Percentiles rank a stretch among this genome's conserved stretches.
These are phyloP conservation scores for Butastur rufipennis DNA, from an alignment of 2,113 vertebrate species.

Conservation along the genomic window DNA sequence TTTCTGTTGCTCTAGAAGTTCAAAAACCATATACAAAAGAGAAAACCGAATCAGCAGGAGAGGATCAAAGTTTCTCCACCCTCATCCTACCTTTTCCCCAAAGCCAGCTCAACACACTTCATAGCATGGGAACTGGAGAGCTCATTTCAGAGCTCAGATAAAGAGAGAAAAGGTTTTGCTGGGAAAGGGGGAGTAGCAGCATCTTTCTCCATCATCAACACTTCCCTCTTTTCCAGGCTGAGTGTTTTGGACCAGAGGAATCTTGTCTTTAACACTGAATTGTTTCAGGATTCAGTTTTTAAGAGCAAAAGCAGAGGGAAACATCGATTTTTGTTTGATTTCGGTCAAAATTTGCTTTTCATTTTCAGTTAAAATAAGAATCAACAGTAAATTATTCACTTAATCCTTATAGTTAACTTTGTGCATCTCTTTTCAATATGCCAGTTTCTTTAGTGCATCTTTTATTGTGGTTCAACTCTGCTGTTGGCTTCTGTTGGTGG, in stretches of 20 bases:
- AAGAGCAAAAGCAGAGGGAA: neutral
- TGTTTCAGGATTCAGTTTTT: neutral
- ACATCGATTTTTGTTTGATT: neutral
- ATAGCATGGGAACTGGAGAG: rapidly evolving
- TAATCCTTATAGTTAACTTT: neutral
- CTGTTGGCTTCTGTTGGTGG: neutral
- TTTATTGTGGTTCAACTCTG: neutral
- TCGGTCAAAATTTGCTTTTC: neutral
- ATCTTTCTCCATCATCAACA: neutral
- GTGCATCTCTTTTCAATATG: neutral
- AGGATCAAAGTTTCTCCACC: neutral
- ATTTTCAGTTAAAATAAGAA: neutral
- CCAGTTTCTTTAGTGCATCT: neutral
- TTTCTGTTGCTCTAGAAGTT: neutral
- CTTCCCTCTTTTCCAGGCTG: neutral
- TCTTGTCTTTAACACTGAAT: neutral
- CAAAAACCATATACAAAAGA: neutral
- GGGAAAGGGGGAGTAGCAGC: neutral
- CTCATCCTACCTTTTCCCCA: neutral
- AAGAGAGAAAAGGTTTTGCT: neutral
- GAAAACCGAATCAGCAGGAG: neutral
- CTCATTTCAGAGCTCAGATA: neutral
- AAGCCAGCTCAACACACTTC: no score
- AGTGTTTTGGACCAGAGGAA: neutral
- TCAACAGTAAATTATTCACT: neutral